Evolutionary conservation across 2,888 invertebrate genomes (phyloP), one percentile per base, ranked within the genome.

Genomic region (Nomada ruficornis): DNA sequence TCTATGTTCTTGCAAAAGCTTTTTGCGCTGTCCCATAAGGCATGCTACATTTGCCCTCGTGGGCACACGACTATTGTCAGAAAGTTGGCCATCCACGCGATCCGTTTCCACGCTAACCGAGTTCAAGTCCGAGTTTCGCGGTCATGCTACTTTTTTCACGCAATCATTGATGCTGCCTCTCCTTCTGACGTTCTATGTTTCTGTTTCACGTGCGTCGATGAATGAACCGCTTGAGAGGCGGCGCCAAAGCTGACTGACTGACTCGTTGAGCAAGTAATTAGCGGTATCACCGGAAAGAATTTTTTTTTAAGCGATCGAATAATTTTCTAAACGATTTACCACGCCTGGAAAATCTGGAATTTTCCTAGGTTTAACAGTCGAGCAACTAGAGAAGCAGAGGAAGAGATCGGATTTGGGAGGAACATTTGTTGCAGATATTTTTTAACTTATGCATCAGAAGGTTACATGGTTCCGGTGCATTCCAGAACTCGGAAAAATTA

Each of bases 111-210:
- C 77, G 70, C 64, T 77, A 62, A 23, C 54, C 20, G 76, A 64
- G 77, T 62, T 67, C 65, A 23, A 60, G n/a, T 13, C n/a, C 36
- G 36, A 36, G 54, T 80, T 71, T 67, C 78, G 78, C 79, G 77
- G 69, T 70, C 79, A 67, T 42, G 36, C 50, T 23, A 26, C 23
- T 73, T 62, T n/a, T 63, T 59, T 75, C 47, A 20, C 44, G 59
- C 29, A 15, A 59, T 29, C 29, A 20, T 44, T 18, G 4, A 3
- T n/a, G 18, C 9, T 13, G 26, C 11, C 2, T 59, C 47, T n/a
- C 29, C 26, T 59, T 57, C 55, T 44, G 5, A 18, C 15, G 42
- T 23, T 63, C 13, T 62, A 18, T 26, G 5, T 18, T 20, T 18
- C 18, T 36, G 11, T 23, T 20, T 63, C 63, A 52, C 20, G 62